Percentiles rank a stretch among this genome's conserved stretches.
These are phyloP conservation scores for Oxyteleia sp. DNA, from an alignment of 2,888 invertebrate genomes.

Conservation along the genomic window DNA sequence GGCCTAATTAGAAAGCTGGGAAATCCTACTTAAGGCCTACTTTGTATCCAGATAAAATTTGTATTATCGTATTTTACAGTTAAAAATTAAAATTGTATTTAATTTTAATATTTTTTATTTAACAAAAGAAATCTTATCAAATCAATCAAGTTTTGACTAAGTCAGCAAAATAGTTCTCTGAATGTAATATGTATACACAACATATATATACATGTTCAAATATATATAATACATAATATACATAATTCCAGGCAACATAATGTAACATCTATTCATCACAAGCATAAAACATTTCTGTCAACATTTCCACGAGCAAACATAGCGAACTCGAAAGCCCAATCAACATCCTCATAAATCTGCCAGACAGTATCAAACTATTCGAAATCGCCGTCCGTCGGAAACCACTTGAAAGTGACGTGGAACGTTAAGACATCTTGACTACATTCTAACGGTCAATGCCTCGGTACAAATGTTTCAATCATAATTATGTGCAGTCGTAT, in stretches of 20 bases:
- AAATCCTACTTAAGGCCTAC: no score
- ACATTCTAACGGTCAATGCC: constrained; percentile 41
- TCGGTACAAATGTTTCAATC: constrained; percentile 49
- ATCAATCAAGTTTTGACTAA: no score
- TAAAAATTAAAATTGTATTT: no score
- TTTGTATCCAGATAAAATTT: no score
- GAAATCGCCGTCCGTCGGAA: neutral
- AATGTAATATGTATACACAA: no score
- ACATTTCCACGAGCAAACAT: neutral
- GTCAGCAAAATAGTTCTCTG: no score
- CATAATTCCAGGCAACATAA: neutral
- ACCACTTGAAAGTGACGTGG: constrained; percentile 18
- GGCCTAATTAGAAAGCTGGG: no score
- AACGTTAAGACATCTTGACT: constrained; percentile 10
- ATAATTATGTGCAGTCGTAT: constrained; percentile 30
- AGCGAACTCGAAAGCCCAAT: neutral
- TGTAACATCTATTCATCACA: neutral
- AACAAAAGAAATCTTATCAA: no score
- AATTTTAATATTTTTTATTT: no score
- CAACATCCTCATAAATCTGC: neutral
- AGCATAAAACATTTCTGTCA: constrained; percentile 4
- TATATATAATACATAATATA: no score
- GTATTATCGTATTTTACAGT: no score
- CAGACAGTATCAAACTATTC: constrained; percentile 1
- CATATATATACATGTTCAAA: no score